These are phyloP conservation scores for Scomberomorus guttatus DNA, from an alignment of 2,797 vertebrate species.

Conservation along the genomic window DNA sequence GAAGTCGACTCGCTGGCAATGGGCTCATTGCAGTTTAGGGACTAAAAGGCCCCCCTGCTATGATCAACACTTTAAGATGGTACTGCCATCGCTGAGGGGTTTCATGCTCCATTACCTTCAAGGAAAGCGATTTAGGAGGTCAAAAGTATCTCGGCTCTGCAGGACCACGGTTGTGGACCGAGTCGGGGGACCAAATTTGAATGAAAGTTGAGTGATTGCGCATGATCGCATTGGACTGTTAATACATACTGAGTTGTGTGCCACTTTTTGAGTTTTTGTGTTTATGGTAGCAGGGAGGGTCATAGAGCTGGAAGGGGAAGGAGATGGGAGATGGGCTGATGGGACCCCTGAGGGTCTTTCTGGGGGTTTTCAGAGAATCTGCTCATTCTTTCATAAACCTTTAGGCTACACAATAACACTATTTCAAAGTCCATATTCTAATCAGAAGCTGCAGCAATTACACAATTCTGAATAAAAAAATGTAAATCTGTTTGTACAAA, in stretches of 20 bases:
- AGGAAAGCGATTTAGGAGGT: conserved; percentile 65
- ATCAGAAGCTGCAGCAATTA: fast-evolving
- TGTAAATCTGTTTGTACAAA: too few species aligned
- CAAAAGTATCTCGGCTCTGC: conserved; percentile 41
- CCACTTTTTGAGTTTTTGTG: conserved; percentile 13
- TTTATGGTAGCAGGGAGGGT: not conserved
- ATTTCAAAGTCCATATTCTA: not conserved
- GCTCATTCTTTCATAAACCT: too few species aligned
- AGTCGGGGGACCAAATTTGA: conserved; percentile 30
- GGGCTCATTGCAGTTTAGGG: conserved; percentile 50
- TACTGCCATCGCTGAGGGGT: conserved; percentile 55
- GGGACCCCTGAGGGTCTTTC: not conserved
- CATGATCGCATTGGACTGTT: conserved; percentile 5
- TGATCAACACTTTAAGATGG: conserved; percentile 68
- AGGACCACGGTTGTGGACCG: conserved; percentile 13
- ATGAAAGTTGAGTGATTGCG: conserved; percentile 25
- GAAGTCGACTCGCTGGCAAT: conserved; percentile 42
- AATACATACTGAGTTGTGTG: conserved; percentile 16
- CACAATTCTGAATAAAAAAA: too few species aligned
- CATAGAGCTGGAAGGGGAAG: not conserved
- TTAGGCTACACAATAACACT: not conserved
- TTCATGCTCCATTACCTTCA: conserved; percentile 67
- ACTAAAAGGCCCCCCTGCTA: conserved; percentile 39
- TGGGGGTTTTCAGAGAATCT: not conserved
- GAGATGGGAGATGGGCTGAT: too few species aligned